Conservation (phyloP, 2,113 vertebrate species). For the Pelobates fuscus region DNA sequence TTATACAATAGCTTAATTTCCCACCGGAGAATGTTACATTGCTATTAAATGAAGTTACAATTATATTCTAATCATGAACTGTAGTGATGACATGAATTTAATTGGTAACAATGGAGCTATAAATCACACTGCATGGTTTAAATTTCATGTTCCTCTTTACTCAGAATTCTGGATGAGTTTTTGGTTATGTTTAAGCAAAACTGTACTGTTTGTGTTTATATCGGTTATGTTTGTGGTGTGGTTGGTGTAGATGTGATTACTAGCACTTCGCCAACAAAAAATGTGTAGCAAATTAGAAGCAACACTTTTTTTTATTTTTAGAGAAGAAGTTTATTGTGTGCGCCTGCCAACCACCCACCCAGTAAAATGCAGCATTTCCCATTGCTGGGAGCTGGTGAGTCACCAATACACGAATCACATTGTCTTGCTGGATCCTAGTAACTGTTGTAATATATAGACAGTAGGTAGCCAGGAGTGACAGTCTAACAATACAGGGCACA, state of each 20-base stretch:
- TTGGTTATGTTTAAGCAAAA: too few species aligned
- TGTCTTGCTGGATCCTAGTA: too few species aligned
- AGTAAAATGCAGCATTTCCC: too few species aligned
- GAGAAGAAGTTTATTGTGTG: too few species aligned
- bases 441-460: too few species aligned
- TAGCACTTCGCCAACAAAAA: not conserved
- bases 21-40: slow-evolving; percentile 1
- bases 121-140: not conserved
- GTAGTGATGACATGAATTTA: not conserved
- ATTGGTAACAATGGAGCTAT: not conserved
- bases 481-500: too few species aligned
- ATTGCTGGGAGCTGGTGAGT: too few species aligned
- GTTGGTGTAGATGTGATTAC: not conserved
- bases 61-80: not conserved
- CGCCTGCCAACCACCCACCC: too few species aligned
- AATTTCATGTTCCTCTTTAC: not conserved
- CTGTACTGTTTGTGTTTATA: not conserved
- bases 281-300: too few species aligned
- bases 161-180: not conserved
- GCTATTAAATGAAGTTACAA: not conserved
- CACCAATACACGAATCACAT: too few species aligned
- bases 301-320: too few species aligned
- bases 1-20: slow-evolving; percentile 26
- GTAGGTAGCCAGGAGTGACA: too few species aligned
- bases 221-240: not conserved